A percentile compares a stretch with the other conserved stretches of the same genome.
phyloP scores from a whole-genome alignment of 2,888 invertebrate species.

The Acronicta leporina region DNA sequence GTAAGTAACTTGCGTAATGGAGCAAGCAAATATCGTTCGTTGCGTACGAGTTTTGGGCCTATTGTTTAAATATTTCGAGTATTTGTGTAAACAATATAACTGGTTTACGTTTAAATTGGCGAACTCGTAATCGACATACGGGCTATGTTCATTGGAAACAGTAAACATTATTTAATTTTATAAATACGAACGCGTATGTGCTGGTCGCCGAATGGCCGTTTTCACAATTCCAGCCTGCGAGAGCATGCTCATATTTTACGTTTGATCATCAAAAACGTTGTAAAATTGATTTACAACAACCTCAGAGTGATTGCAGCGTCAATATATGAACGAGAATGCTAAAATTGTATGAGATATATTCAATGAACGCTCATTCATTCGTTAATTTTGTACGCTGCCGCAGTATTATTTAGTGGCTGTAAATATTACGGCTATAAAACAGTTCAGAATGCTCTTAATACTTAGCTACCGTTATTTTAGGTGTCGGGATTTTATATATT shows the following conservation, averaged over 20 bases:
- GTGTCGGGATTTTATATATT: slow-evolving; percentile 44
- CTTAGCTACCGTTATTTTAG: slow-evolving; percentile 65
- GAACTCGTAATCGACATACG: slow-evolving; percentile 58
- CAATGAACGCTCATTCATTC: slow-evolving; percentile 83
- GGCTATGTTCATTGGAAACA: slow-evolving; percentile 60
- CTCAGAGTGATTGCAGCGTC: slow-evolving; percentile 74
- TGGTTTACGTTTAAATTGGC: slow-evolving; percentile 38
- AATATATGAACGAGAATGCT: slow-evolving; percentile 71
- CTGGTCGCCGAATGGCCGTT: slow-evolving; percentile 39
- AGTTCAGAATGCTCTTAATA: slow-evolving; percentile 72
- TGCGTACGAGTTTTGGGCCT: slow-evolving; percentile 35
- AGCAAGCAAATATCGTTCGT: slow-evolving; percentile 50
- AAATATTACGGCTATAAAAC: slow-evolving; percentile 80
- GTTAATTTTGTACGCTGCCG: slow-evolving; percentile 81
- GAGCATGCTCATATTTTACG: slow-evolving; percentile 68
- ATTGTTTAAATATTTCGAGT: slow-evolving; percentile 48
- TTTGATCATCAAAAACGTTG: slow-evolving; percentile 81
- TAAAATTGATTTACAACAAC: slow-evolving; percentile 83
- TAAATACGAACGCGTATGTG: slow-evolving; percentile 34
- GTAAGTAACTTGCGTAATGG: slow-evolving; percentile 45
- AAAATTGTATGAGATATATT: slow-evolving; percentile 77
- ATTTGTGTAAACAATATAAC: slow-evolving; percentile 42
- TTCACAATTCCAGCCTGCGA: slow-evolving; percentile 67
- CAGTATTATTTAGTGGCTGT: slow-evolving; percentile 81
- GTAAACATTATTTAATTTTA: slow-evolving; percentile 66